Evolutionary conservation across 2,888 invertebrate species (phyloP).

Genomic region (Orthosia gracilis): DNA sequence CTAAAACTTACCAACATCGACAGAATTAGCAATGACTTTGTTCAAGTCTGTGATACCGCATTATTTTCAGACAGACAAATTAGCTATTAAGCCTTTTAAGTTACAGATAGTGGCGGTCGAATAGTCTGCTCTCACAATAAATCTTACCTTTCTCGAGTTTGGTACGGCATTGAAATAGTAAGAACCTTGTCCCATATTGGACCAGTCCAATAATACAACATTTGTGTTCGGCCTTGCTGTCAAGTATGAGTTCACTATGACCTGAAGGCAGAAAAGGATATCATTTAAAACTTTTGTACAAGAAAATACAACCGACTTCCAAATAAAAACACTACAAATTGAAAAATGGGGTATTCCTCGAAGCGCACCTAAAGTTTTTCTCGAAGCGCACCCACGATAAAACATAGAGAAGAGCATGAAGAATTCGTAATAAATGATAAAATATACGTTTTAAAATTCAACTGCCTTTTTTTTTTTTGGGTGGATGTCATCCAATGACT

Average conservation of each 20-base stretch:
- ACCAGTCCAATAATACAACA: slow-evolving; percentile 88
- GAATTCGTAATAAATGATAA: too few species aligned
- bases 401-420: too few species aligned
- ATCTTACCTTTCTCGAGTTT: slow-evolving; percentile 90
- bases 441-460: too few species aligned
- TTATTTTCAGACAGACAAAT: neutral
- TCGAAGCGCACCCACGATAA: too few species aligned
- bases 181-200: slow-evolving; percentile 88
- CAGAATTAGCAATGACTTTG: neutral
- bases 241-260: slow-evolving; percentile 87
- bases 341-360: too few species aligned
- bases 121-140: neutral
- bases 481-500: too few species aligned
- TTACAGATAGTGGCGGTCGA: slow-evolving; percentile 7
- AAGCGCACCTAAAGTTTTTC: too few species aligned
- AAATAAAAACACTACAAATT: too few species aligned
- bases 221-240: slow-evolving; percentile 85
- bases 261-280: slow-evolving; percentile 73
- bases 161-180: slow-evolving; percentile 91
- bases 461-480: too few species aligned
- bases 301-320: neutral
- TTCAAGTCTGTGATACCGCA: too few species aligned
- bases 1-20: neutral
- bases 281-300: too few species aligned
- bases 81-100: neutral